phyloP scores from a whole-genome alignment of 2,888 invertebrate species.

The Tineola bisselliella region DNA sequence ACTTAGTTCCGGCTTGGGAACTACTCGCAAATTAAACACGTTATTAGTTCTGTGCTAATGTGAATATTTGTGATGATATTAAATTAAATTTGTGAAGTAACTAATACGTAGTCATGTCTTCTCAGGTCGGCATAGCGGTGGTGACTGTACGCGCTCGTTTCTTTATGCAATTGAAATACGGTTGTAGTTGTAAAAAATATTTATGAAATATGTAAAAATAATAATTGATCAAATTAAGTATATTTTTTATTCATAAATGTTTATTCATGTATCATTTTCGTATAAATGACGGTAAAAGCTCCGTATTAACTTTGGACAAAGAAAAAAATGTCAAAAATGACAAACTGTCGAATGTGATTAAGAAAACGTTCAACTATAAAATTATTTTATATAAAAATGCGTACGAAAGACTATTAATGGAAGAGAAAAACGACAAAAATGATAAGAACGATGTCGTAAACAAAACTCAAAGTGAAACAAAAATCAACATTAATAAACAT shows the following conservation, averaged over 20 bases:
- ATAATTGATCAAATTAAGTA: too few relatives aligned
- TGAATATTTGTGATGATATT: too few relatives aligned
- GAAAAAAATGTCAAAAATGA: background rate
- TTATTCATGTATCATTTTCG: too few relatives aligned
- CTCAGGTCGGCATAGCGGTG: background rate
- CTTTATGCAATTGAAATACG: too few relatives aligned
- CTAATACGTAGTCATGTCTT: too few relatives aligned
- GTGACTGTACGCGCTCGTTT: too few relatives aligned
- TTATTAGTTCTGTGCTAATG: background rate
- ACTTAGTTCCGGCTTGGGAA: background rate
- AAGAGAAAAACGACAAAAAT: conserved; percentile 34
- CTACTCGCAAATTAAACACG: background rate
- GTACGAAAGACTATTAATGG: conserved; percentile 40
- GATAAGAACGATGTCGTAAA: conserved; percentile 21
- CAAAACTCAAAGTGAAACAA: conserved; percentile 17
- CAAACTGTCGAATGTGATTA: background rate
- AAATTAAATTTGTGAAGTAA: too few relatives aligned
- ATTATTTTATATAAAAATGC: conserved; percentile 34
- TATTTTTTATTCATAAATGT: too few relatives aligned
- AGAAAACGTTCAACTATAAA: background rate
- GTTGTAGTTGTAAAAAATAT: too few relatives aligned
- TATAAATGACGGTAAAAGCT: too few relatives aligned
- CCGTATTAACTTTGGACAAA: too few relatives aligned
- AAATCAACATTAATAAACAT: conserved; percentile 1
- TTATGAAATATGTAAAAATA: too few relatives aligned